These are phyloP conservation scores for Machaerirhynchus nigripectus DNA, from an alignment of 2,113 vertebrate species.

Conservation along the genomic window DNA sequence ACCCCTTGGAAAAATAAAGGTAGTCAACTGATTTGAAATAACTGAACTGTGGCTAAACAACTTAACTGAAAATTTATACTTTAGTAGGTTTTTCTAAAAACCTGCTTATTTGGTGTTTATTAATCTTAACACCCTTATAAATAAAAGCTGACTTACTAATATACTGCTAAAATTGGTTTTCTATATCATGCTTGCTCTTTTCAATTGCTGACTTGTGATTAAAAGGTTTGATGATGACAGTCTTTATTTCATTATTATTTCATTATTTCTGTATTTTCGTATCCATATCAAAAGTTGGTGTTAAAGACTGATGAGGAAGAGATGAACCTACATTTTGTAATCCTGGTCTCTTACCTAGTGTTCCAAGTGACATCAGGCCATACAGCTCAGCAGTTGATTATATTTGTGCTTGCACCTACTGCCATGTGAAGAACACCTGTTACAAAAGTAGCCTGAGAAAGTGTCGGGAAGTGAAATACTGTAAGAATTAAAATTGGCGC, in stretches of 20 bases:
- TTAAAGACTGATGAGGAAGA: neutral
- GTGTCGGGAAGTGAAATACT: constrained; percentile 45
- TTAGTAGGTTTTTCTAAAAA: neutral
- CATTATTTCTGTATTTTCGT: neutral
- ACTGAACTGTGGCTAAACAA: neutral
- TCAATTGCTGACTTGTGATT: neutral
- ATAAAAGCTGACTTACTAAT: neutral
- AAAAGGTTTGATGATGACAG: neutral
- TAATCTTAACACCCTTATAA: neutral
- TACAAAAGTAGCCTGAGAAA: neutral
- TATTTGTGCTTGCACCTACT: neutral
- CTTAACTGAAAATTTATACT: neutral
- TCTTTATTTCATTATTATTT: neutral
- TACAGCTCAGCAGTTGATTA: neutral
- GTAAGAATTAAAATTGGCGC: constrained; percentile 41
- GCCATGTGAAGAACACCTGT: neutral
- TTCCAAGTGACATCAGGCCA: neutral
- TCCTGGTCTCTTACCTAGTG: neutral
- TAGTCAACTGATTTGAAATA: neutral
- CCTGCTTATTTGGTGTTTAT: neutral
- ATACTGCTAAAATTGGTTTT: neutral
- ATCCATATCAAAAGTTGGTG: neutral
- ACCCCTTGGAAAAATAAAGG: neutral
- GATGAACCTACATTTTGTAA: neutral
- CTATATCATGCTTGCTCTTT: neutral